Evolutionary conservation across 1,140 invertebrate genomes (phyloP).

Genomic region (Drosophila simulans): DNA sequence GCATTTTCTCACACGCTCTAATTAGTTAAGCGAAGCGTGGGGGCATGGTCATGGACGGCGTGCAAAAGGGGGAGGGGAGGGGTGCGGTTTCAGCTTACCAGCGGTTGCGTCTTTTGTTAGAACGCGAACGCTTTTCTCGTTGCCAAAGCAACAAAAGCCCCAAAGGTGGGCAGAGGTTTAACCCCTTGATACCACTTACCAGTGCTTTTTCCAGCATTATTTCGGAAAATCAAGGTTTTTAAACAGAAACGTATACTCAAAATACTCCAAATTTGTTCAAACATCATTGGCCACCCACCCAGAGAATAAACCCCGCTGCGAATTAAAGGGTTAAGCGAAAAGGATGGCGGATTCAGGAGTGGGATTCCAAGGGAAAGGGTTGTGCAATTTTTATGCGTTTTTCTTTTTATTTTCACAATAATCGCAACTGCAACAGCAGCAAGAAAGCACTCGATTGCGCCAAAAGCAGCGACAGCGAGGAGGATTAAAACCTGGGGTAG

Average conservation of each 20-base stretch:
- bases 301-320: not conserved
- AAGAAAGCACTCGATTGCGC: conserved; percentile 38
- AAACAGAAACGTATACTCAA: too few species aligned
- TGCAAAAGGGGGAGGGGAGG: not conserved
- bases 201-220: not conserved
- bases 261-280: too few species aligned
- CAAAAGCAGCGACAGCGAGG: not conserved
- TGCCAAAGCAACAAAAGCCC: conserved; percentile 53
- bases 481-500: not conserved
- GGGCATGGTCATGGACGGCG: conserved; percentile 39
- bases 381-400: conserved; percentile 59
- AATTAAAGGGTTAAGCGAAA: conserved; percentile 5
- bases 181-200: not conserved
- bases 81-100: conserved; percentile 37
- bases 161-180: conserved; percentile 3
- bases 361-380: too few species aligned
- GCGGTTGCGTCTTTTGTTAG: conserved; percentile 77
- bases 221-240: not conserved
- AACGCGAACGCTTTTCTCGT: conserved; percentile 48
- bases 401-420: conserved; percentile 73
- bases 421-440: conserved; percentile 45
- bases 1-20: conserved; percentile 75
- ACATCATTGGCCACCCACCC: too few species aligned
- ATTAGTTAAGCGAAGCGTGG: conserved; percentile 77
- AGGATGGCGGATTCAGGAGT: not conserved